These are phyloP conservation scores for Schizaphis graminum DNA, from an alignment of 2,888 invertebrate genomes.

Conservation along the genomic window DNA sequence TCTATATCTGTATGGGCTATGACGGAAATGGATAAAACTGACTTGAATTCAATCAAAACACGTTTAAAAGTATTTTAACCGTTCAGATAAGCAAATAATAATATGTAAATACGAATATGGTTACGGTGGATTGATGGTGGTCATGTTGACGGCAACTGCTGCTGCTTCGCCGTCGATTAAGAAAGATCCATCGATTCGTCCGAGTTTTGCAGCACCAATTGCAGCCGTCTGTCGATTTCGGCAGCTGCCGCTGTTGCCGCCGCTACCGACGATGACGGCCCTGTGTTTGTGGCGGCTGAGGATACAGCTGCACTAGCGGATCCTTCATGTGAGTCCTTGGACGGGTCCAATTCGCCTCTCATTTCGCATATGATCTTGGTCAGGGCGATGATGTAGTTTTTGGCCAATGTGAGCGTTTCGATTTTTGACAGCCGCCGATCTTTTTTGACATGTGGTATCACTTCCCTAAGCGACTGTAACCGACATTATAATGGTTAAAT, in stretches of 20 bases:
- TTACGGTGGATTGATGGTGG: background rate
- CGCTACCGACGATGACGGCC: background rate
- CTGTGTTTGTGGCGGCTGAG: background rate
- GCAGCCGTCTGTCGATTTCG: constrained; percentile 51
- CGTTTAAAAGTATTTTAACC: background rate
- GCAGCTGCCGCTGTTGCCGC: constrained; percentile 43
- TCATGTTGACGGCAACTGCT: background rate
- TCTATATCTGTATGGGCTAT: background rate
- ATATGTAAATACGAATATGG: background rate
- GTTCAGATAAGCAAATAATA: background rate
- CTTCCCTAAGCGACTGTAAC: constrained; percentile 80
- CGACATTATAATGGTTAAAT: constrained; percentile 66
- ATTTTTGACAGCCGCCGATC: constrained; percentile 84
- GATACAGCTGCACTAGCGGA: background rate
- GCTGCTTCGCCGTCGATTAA: constrained; percentile 3
- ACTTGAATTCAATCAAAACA: background rate
- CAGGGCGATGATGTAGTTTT: constrained; percentile 86
- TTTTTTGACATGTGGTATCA: constrained; percentile 84
- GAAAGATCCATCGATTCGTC: constrained; percentile 62
- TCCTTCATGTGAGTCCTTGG: constrained; percentile 14
- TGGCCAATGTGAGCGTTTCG: constrained; percentile 84
- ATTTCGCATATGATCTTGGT: constrained; percentile 86
- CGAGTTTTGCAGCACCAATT: constrained; percentile 53
- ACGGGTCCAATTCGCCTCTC: constrained; percentile 69
- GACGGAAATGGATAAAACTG: background rate